Percentiles rank a stretch among this genome's conserved stretches.
phyloP scores from a whole-genome alignment of 2,113 vertebrate species.

The Aldabrachelys gigantea region DNA sequence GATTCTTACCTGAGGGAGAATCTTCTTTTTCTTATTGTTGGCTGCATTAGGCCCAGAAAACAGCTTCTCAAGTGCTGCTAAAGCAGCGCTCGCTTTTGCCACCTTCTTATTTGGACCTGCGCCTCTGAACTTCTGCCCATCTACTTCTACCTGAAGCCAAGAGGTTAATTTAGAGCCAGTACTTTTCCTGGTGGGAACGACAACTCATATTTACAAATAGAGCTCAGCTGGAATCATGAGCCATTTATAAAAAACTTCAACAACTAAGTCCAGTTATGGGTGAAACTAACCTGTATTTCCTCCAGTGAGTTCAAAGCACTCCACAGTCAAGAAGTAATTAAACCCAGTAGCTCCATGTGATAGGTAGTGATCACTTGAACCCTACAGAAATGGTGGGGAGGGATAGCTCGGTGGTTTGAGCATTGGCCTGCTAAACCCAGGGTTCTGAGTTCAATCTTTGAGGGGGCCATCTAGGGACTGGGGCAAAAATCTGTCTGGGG shows the following conservation, averaged over 20 bases:
- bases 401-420: too few relatives aligned
- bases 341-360: background rate
- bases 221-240: background rate
- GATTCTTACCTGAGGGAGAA: constrained; percentile 91
- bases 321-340: background rate
- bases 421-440: too few relatives aligned
- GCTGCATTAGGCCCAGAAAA: constrained; percentile 98
- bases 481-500: too few relatives aligned
- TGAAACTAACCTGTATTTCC: background rate
- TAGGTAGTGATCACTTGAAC: background rate
- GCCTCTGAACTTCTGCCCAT: constrained; percentile 97
- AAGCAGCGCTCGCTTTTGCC: constrained; percentile 97
- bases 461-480: too few relatives aligned
- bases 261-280: background rate
- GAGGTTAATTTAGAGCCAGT: constrained; percentile 24
- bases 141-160: constrained; percentile 94
- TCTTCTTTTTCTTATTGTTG: constrained; percentile 97
- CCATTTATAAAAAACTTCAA: background rate
- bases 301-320: background rate
- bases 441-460: too few relatives aligned
- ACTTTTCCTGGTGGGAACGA: background rate
- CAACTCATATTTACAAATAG: background rate
- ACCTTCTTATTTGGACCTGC: constrained; percentile 99
- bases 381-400: background rate
- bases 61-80: constrained; percentile 95